Evolutionary conservation across 2,888 invertebrate species (phyloP).

Genomic region (Callyntrura sp.): DNA sequence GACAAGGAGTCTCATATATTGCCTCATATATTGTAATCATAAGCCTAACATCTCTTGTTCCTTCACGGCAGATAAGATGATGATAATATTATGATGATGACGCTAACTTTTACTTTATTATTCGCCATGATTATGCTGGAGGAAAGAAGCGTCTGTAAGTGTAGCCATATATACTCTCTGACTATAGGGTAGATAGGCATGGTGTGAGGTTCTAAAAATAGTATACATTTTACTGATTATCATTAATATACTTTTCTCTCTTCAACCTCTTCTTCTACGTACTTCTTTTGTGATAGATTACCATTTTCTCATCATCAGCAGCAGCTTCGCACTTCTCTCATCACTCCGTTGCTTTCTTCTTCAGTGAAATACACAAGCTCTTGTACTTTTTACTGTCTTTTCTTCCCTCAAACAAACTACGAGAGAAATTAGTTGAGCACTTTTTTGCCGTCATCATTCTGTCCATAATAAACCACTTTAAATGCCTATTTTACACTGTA

Average conservation of each 20-base stretch:
- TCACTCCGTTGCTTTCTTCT: slow-evolving; percentile 15
- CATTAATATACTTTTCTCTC: slow-evolving; percentile 40
- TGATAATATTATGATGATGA: slow-evolving; percentile 43
- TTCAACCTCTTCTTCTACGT: slow-evolving; percentile 24
- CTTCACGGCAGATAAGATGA: not conserved
- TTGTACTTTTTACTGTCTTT: not conserved
- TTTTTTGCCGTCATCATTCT: slow-evolving; percentile 43
- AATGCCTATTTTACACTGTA: slow-evolving; percentile 45
- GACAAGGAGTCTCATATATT: not conserved
- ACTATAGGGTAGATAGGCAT: not conserved
- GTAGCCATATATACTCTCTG: not conserved
- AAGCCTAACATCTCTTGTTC: slow-evolving; percentile 1
- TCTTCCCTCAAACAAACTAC: slow-evolving; percentile 34
- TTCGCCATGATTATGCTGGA: slow-evolving; percentile 27
- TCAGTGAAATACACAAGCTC: not conserved
- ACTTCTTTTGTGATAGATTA: slow-evolving; percentile 68
- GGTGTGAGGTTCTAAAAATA: too few relatives aligned
- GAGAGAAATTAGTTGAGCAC: slow-evolving; percentile 62
- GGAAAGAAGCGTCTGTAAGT: slow-evolving; percentile 24
- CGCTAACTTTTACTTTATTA: slow-evolving; percentile 46
- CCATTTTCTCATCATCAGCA: slow-evolving; percentile 64
- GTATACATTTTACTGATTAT: slow-evolving; percentile 41
- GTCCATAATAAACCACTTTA: slow-evolving; percentile 45
- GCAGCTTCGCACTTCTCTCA: not conserved
- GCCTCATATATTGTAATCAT: not conserved